Conservation (phyloP, 2,888 invertebrate species). For the Lydus trimaculatus region DNA sequence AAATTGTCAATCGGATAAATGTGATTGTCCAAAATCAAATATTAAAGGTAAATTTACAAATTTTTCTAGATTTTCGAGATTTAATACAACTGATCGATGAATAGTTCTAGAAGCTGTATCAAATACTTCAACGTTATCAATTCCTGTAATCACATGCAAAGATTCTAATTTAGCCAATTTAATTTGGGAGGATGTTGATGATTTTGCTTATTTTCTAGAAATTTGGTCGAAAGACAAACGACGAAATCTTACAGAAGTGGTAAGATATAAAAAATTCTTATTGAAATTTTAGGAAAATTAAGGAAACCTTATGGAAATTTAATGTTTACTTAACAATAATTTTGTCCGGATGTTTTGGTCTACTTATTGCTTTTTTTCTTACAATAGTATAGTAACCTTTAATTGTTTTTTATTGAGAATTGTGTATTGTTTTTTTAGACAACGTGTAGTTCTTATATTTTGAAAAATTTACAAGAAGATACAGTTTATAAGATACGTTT, state of each 20-base stretch:
- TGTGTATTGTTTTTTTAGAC: background rate
- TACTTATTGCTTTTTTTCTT: too few species aligned
- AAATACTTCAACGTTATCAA: background rate
- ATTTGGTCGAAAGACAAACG: background rate
- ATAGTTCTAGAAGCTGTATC: background rate
- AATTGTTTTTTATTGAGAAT: too few species aligned
- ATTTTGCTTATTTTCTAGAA: conserved; percentile 5
- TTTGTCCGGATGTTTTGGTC: too few species aligned
- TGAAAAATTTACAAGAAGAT: background rate
- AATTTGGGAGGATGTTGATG: background rate
- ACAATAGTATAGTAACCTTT: too few species aligned
- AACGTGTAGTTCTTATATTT: background rate
- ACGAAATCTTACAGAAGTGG: conserved; percentile 2
- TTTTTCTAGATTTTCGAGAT: background rate
- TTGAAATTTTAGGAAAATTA: too few species aligned
- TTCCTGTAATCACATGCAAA: background rate
- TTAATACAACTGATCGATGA: background rate
- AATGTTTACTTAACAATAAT: too few species aligned
- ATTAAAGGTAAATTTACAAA: background rate
- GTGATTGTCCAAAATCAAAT: background rate
- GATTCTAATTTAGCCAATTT: conserved; percentile 5
- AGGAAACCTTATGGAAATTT: too few species aligned
- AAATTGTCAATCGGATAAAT: background rate
- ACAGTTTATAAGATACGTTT: background rate
- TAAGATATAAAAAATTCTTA: background rate